Evolutionary conservation across 1,140 invertebrate species (phyloP), one percentile per base, ranked within the genome.

Genomic region (Oreohelix idahoensis): DNA sequence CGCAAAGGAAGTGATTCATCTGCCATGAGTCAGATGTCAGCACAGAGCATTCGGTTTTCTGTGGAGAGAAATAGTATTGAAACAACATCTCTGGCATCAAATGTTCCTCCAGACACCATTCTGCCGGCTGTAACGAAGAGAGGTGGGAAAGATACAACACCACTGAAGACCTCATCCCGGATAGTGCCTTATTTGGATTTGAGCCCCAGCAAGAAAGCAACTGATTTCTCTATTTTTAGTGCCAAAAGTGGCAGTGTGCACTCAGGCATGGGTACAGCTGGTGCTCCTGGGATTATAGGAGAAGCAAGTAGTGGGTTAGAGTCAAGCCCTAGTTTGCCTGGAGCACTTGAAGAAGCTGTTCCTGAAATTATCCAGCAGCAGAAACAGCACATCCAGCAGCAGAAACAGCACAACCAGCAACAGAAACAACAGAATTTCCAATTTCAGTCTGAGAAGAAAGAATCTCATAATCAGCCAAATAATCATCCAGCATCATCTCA

Each of bases 1-100:
- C 36, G 80, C n/a, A 82, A 82, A 58, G 80, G 71, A 20, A 82
- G 80, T 35, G 80, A 82, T 49, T 82, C 80, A 10, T 80, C 79
- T 4, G 79, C 45, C 1, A 29, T 80, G n/a, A 81, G 79, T 42
- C 79, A 81, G 69, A 71, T 81, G 79, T 82, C 80, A 73, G 71
- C 58, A 2, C 70, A 29, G 11, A 82, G 80, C 32, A 26, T 82
- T 69, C 13, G 49, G 23, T 10, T 82, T 15, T 74, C 71, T 38
- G 73, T 74, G 71, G 49, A 75, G 45, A 82, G 71, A 70, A 82
- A 82, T 63, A 82, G 80, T 36, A 73, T 75, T n/a, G 80, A 82
- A 36, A 74, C 71, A 15, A 51, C 36, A n/a, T 82, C 80, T 1
- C 36, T 82, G 45, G 38, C 42, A 29, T 82, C 80, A 13, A 82